phyloP scores from a whole-genome alignment of 2,797 vertebrate species.

The Petrocephalus sullivani region DNA sequence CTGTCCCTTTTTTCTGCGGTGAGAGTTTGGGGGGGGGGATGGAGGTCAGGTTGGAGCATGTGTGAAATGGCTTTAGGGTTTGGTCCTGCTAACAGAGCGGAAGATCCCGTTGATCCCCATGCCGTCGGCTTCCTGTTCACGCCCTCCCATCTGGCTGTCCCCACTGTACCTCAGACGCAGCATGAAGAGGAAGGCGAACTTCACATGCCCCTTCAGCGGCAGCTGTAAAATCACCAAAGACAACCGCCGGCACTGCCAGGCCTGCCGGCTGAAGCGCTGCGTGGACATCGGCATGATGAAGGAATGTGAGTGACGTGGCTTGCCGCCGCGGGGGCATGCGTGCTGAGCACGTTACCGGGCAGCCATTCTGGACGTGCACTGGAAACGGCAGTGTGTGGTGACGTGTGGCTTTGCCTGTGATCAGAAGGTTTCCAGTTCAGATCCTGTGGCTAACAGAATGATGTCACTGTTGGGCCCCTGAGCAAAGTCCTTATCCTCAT shows the following conservation, averaged over 20 bases:
- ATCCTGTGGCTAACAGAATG: background rate
- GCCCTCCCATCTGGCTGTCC: background rate
- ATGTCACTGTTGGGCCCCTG: background rate
- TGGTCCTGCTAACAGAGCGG: background rate
- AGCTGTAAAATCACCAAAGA: conserved; percentile 94
- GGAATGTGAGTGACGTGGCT: conserved; percentile 75
- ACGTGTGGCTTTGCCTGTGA: background rate
- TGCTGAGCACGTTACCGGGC: background rate
- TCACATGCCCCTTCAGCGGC: conserved; percentile 88
- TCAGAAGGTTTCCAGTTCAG: background rate
- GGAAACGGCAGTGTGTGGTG: background rate
- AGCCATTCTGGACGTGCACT: background rate
- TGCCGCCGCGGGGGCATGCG: background rate
- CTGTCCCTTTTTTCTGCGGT: background rate
- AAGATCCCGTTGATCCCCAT: background rate
- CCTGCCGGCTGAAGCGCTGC: conserved; percentile 91
- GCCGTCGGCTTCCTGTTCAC: background rate
- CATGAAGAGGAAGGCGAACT: conserved; percentile 91
- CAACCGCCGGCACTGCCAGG: conserved; percentile 95
- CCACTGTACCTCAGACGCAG: conserved; percentile 69
- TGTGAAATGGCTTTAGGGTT: background rate
- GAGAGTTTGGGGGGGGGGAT: background rate
- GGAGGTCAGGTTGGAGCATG: background rate
- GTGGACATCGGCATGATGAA: conserved; percentile 84
- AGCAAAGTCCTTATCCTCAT: background rate